Evolutionary conservation across 2,113 vertebrate species (phyloP).

Genomic region (Theristicus caerulescens): DNA sequence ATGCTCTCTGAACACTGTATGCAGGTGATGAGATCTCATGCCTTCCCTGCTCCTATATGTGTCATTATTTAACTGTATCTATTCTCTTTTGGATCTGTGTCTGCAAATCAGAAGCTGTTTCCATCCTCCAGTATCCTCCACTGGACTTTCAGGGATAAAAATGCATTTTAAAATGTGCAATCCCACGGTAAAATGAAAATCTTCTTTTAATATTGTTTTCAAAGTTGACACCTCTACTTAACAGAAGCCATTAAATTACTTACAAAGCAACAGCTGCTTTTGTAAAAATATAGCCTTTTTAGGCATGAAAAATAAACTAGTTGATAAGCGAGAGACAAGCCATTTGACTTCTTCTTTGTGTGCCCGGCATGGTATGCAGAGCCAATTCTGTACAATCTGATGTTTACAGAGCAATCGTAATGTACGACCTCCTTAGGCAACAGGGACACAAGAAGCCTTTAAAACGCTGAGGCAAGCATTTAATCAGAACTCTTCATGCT

Average conservation of each 20-base stretch:
- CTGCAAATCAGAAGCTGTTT: conserved; percentile 22
- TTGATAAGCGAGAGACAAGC: conserved; percentile 73
- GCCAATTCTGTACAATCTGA: conserved; percentile 67
- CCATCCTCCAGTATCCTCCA: conserved; percentile 29
- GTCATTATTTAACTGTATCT: conserved; percentile 23
- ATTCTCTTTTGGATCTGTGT: conserved; percentile 5
- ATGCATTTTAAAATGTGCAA: conserved; percentile 47
- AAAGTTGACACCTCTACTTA: conserved; percentile 72
- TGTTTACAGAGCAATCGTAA: conserved; percentile 73
- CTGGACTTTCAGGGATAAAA: conserved; percentile 55
- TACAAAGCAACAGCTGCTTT: conserved; percentile 72
- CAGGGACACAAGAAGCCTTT: conserved; percentile 58
- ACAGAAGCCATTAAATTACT: conserved; percentile 74
- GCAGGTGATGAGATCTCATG: not conserved
- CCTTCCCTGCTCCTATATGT: not conserved
- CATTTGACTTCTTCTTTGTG: conserved; percentile 63
- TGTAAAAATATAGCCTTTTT: conserved; percentile 55
- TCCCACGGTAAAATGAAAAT: conserved; percentile 62
- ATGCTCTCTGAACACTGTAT: not conserved
- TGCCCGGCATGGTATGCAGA: conserved; percentile 33
- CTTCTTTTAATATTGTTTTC: conserved; percentile 62
- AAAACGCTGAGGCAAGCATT: conserved; percentile 67
- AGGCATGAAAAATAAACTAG: conserved; percentile 75
- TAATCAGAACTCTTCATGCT: conserved; percentile 71
- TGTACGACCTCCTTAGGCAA: conserved; percentile 68